Conservation (phyloP, 2,888 invertebrate genomes). For the Rhamnusium bicolor region DNA sequence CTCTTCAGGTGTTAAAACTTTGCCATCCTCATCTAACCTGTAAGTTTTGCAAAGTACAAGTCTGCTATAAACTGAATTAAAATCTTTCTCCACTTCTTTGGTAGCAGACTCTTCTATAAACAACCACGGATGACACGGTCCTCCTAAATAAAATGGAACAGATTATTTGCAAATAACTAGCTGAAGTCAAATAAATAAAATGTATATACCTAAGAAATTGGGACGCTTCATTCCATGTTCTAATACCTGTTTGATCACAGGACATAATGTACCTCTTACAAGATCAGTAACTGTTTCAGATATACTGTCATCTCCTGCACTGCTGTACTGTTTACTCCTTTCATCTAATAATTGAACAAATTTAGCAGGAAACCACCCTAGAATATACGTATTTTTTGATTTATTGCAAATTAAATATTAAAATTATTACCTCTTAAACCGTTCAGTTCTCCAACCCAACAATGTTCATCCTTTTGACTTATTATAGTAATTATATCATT, state of each 20-base stretch:
- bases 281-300: constrained; percentile 97
- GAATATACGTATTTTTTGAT: no score
- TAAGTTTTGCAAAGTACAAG: constrained; percentile 98
- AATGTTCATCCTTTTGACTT: constrained; percentile 98
- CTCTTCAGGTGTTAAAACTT: constrained; percentile 98
- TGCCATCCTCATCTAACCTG: constrained; percentile 98
- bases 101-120: constrained; percentile 98
- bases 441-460: constrained; percentile 98
- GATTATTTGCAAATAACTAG: neutral
- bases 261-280: constrained; percentile 93
- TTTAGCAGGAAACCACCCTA: constrained; percentile 96
- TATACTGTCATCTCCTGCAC: constrained; percentile 97
- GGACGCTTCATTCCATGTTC: constrained; percentile 96
- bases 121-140: constrained; percentile 98
- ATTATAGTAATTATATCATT: constrained; percentile 99
- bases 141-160: constrained; percentile 78
- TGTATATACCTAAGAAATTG: constrained; percentile 79
- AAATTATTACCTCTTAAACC: constrained; percentile 81
- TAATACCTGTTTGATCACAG: constrained; percentile 93
- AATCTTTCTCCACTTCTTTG: constrained; percentile 97
- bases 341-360: constrained; percentile 98
- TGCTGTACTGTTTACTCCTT: constrained; percentile 90
- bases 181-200: constrained; percentile 13
- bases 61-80: constrained; percentile 97
- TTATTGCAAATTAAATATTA: no score